These are phyloP conservation scores for Ctenosaura bakeri DNA, from an alignment of 2,797 vertebrate genomes.

Conservation along the genomic window DNA sequence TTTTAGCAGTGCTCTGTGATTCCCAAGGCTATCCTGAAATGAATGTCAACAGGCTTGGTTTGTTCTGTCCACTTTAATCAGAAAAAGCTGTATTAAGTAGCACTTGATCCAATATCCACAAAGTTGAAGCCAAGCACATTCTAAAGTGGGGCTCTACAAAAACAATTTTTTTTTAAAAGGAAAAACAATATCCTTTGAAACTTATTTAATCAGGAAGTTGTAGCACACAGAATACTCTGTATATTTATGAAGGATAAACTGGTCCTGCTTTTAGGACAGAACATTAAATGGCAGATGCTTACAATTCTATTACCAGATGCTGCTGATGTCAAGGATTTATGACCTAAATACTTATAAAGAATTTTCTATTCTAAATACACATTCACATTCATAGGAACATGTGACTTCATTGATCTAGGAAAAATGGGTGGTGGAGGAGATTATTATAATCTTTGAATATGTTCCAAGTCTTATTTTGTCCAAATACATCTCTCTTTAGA, in stretches of 20 bases:
- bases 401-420: slow-evolving; percentile 47
- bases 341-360: slow-evolving; percentile 71
- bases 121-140: neutral
- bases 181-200: slow-evolving; percentile 10
- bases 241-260: slow-evolving; percentile 70
- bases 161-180: neutral
- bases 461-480: neutral
- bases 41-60: neutral
- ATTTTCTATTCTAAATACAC: slow-evolving; percentile 59
- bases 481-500: neutral
- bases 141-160: neutral
- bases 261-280: slow-evolving; percentile 63
- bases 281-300: slow-evolving; percentile 71
- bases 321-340: slow-evolving; percentile 71
- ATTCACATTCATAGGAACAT: slow-evolving; percentile 53
- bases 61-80: slow-evolving; percentile 32
- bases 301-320: slow-evolving; percentile 68
- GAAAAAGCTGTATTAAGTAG: slow-evolving; percentile 18
- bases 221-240: slow-evolving; percentile 55
- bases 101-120: slow-evolving; percentile 26
- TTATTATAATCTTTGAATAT: slow-evolving; percentile 13
- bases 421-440: slow-evolving; percentile 24
- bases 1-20: neutral
- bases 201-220: slow-evolving; percentile 58
- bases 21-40: neutral